Evolutionary conservation across 2,888 invertebrate genomes (phyloP).

Genomic region (Pogonocherus hispidulus): DNA sequence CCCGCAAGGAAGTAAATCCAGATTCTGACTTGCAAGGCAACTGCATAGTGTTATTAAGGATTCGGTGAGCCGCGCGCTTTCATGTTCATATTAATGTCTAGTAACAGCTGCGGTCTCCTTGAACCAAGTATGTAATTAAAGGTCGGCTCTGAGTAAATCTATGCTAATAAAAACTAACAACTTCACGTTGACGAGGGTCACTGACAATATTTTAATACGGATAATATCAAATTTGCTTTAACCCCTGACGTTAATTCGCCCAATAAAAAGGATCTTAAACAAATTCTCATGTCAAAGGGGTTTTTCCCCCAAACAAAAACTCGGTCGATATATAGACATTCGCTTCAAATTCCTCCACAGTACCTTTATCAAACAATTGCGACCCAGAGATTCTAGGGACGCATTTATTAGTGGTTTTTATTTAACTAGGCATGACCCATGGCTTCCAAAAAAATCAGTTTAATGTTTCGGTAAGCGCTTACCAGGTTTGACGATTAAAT

Average conservation of each 20-base stretch:
- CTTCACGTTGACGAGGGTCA: constrained; percentile 50
- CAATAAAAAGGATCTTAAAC: constrained; percentile 25
- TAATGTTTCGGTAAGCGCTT: too few relatives aligned
- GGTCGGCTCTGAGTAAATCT: constrained; percentile 47
- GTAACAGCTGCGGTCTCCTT: constrained; percentile 52
- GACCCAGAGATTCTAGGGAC: neutral
- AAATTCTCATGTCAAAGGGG: constrained; percentile 7
- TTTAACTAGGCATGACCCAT: neutral
- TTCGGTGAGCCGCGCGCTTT: constrained; percentile 43
- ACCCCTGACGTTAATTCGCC: constrained; percentile 18
- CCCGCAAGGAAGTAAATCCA: neutral
- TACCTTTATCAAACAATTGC: neutral
- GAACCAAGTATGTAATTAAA: constrained; percentile 47
- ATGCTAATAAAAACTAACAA: constrained; percentile 51
- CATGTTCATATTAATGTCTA: constrained; percentile 53
- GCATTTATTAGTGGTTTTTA: neutral
- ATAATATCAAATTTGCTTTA: constrained; percentile 32
- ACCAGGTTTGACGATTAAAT: too few relatives aligned
- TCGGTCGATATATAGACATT: neutral
- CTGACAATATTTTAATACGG: constrained; percentile 44
- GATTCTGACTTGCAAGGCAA: constrained; percentile 34
- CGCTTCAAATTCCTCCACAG: neutral
- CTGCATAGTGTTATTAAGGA: constrained; percentile 44
- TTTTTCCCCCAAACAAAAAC: neutral
- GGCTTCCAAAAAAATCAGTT: neutral